phyloP scores from a whole-genome alignment of 2,797 vertebrate genomes.

The Allobates femoralis region DNA sequence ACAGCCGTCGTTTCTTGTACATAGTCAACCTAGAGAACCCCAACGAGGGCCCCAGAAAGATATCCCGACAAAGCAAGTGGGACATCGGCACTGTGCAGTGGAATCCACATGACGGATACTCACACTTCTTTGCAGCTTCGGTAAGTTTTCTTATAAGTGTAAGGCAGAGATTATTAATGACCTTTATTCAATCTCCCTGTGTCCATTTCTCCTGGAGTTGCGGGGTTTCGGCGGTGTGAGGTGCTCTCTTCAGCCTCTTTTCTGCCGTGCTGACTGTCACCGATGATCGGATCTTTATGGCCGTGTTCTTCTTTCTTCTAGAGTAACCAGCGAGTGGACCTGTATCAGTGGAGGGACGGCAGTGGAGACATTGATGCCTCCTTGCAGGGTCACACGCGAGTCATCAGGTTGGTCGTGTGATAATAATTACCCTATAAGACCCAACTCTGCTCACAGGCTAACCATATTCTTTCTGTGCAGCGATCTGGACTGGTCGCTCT shows the following conservation, averaged over 20 bases:
- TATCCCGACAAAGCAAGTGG: constrained; percentile 96
- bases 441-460: neutral
- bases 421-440: neutral
- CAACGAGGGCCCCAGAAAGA: constrained; percentile 87
- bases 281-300: no score
- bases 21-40: constrained; percentile 92
- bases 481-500: constrained; percentile 97
- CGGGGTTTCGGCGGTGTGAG: neutral
- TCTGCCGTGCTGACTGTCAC: neutral
- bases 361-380: constrained; percentile 88
- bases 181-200: no score
- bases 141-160: constrained; percentile 73
- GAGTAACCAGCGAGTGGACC: constrained; percentile 95
- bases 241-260: neutral
- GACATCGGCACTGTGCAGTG: constrained; percentile 96
- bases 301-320: constrained; percentile 70
- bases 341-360: constrained; percentile 95
- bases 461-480: constrained; percentile 71
- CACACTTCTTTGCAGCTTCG: constrained; percentile 91
- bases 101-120: constrained; percentile 88
- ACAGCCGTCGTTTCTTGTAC: constrained; percentile 91
- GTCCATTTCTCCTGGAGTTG: neutral
- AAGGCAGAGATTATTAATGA: no score
- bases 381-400: constrained; percentile 93
- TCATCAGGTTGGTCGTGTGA: constrained; percentile 85